Base-by-base conservation (phyloP, 2,797 vertebrate genomes). In the Onychomys leucogaster region DNA sequence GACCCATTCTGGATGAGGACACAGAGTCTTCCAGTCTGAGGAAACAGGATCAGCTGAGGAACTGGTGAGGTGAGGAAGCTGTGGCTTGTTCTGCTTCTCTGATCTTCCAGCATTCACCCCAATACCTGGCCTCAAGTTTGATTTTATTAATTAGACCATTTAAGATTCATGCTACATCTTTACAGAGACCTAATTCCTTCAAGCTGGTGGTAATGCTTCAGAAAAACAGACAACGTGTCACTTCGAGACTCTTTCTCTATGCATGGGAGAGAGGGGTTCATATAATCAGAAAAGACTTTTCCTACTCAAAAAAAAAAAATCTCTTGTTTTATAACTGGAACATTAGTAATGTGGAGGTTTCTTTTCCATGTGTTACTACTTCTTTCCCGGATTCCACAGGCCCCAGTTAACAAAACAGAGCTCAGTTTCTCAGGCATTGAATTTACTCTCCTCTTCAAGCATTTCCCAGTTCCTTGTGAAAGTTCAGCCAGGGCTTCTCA, bases 391-490 rank as follows among this genome's bases (percentile, higher is more conserved):
- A 37, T 6, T 41, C 49, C 23, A 6, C 2, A 25, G 32, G 6
- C 85, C 52, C 46, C 55, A 59, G 67, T 49, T 63, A 95, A 52
- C 85, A 73, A 46, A 93, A 93, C 29, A 49, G 86, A 94, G 90
- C 59, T 37, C 37, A 23, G 80, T 93, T 91, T 97, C 52, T 90
- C 49, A 61, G 65, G 9, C 46, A 9, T 78, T 61, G 27, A 67
- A 73, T 43, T 11, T 5, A 2, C 37, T 55, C 52, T 55, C 13
- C 52, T 27, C 71, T 76, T 89, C 17, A 92, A 80, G 91, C 61
- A n/a, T 69, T 83, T 83, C 46, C 23, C 49, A 65, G 73, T 57
- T 90, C 73, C 46, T 73, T 78, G 46, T 87, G n/a, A 69, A 29
- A 55, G 43, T 63, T 83, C 2, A 46, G 43, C 32, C 34, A 9